phyloP scores from a whole-genome alignment of 2,113 vertebrate species.

The Nymphicus hollandicus region DNA sequence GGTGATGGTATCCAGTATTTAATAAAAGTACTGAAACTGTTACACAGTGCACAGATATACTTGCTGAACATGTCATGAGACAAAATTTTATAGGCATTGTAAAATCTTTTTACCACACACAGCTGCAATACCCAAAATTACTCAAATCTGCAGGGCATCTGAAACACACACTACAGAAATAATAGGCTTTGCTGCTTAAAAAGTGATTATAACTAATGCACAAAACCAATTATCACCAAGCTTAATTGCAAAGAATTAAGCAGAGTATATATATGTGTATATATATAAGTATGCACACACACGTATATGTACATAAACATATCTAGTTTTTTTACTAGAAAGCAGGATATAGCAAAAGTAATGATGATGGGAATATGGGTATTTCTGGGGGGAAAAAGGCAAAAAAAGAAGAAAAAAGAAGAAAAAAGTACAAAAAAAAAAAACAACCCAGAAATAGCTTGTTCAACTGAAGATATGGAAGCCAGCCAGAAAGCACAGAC shows the following conservation, averaged over 20 bases:
- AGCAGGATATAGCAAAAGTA: background rate
- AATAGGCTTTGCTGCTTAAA: conserved; percentile 76
- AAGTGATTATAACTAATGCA: conserved; percentile 76
- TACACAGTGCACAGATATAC: conserved; percentile 53
- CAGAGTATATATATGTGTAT: background rate
- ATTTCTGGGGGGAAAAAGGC: background rate
- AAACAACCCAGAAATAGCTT: background rate
- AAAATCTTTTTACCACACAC: conserved; percentile 79
- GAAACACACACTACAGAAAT: conserved; percentile 61
- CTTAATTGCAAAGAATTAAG: conserved; percentile 69
- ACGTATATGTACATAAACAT: background rate
- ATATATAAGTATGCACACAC: background rate
- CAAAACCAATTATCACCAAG: conserved; percentile 70
- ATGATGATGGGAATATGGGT: background rate
- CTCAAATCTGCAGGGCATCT: conserved; percentile 77
- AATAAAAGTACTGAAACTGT: conserved; percentile 58
- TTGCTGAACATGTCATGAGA: conserved; percentile 71
- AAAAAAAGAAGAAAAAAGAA: background rate
- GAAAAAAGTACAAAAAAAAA: background rate
- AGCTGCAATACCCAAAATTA: conserved; percentile 74
- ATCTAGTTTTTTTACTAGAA: background rate
- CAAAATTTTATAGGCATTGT: conserved; percentile 73
- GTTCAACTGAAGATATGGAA: background rate
- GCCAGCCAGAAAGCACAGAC: background rate
- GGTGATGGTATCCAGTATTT: conserved; percentile 34